Evolutionary conservation across 2,797 vertebrate genomes (phyloP).

Genomic region (Taeniopygia guttata): DNA sequence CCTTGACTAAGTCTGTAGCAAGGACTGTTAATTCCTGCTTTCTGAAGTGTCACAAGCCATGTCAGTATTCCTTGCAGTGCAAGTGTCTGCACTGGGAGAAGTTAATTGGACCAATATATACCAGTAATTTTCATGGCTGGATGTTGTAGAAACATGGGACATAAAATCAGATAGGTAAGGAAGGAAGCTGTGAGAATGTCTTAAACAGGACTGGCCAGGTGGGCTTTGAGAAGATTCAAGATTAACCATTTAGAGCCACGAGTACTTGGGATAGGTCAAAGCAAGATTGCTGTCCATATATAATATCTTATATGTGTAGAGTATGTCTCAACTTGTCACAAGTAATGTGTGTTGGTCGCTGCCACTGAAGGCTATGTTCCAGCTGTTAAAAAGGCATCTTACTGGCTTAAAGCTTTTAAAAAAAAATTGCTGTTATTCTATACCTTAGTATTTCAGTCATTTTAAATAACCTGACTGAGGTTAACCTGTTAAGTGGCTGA

Average conservation of each 20-base stretch:
- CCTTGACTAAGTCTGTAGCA: background rate
- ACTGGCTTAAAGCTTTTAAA: background rate
- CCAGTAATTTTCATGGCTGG: background rate
- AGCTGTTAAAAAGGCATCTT: background rate
- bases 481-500: background rate
- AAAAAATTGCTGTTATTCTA: background rate
- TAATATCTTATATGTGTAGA: fast-evolving
- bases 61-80: background rate
- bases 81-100: background rate
- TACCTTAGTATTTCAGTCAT: background rate
- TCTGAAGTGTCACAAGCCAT: fast-evolving
- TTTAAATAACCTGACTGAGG: background rate
- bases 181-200: background rate
- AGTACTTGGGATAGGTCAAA: background rate
- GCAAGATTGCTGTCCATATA: background rate
- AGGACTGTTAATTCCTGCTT: background rate
- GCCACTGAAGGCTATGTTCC: background rate
- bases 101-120: background rate
- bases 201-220: background rate
- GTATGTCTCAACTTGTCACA: background rate
- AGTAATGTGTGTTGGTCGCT: background rate
- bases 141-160: background rate
- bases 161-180: background rate
- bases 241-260: background rate
- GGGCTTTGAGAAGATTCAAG: background rate